Evolutionary conservation across 2,797 vertebrate species (phyloP).

Genomic region (Cercopithecus diana): DNA sequence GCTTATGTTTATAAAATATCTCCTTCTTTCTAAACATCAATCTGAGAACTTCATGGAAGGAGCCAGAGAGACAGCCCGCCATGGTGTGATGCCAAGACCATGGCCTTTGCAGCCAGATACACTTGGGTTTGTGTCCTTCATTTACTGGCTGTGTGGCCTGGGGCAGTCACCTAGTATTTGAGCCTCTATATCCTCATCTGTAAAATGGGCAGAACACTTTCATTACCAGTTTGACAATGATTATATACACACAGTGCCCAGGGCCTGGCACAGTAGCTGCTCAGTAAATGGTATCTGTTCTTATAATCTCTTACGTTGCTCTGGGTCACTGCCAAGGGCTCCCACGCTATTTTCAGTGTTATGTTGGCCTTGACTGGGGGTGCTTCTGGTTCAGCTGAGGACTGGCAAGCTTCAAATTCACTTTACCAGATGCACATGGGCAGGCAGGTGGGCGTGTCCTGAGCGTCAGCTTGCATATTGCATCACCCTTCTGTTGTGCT

Average conservation of each 20-base stretch:
- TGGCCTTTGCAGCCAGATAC: not conserved
- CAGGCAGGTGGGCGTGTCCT: conserved; percentile 19
- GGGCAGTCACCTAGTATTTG: not conserved
- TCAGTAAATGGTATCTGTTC: not conserved
- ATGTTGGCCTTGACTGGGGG: not conserved
- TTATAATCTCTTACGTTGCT: not conserved
- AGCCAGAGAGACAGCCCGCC: accelerated
- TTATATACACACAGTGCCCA: too few species aligned
- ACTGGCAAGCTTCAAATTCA: not conserved
- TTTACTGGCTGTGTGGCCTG: accelerated
- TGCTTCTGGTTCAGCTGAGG: conserved; percentile 25
- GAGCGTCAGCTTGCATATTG: not conserved
- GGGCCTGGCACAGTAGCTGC: not conserved
- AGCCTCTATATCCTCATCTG: not conserved
- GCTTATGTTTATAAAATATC: not conserved
- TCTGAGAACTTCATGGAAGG: not conserved
- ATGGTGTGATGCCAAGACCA: accelerated
- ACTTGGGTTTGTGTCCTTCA: not conserved
- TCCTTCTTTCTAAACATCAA: not conserved
- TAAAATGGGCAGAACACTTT: not conserved
- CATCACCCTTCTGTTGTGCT: not conserved
- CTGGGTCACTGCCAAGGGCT: conserved; percentile 24
- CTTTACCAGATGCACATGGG: conserved; percentile 3
- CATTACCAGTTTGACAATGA: not conserved
- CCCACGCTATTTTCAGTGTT: not conserved